Percentiles rank a stretch among this genome's conserved stretches.
Conservation (phyloP, 2,888 invertebrate genomes). For the Pilophorus perplexus region DNA sequence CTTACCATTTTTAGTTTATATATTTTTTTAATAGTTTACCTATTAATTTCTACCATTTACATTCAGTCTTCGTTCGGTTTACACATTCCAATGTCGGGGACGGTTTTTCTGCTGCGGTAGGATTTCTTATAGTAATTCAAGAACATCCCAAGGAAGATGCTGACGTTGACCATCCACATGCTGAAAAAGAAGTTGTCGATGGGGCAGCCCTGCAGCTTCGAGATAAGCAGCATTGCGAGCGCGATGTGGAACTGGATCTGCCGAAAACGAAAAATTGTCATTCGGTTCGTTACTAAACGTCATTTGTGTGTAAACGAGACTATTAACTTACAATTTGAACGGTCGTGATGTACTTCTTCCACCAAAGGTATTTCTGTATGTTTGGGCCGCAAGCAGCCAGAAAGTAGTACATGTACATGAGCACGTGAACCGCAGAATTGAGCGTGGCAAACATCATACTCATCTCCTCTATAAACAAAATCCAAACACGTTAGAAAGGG, state of each 20-base stretch:
- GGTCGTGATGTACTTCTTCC: constrained; percentile 87
- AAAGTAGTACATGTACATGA: constrained; percentile 91
- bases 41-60: too few species aligned
- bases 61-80: too few species aligned
- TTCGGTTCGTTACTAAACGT: too few species aligned
- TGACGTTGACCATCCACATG: constrained; percentile 58
- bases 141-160: constrained; percentile 61
- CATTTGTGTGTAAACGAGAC: not conserved
- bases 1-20: too few species aligned
- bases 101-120: constrained; percentile 52
- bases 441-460: constrained; percentile 53
- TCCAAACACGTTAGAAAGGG: not conserved
- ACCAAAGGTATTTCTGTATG: constrained; percentile 88
- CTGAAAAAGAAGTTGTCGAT: constrained; percentile 58
- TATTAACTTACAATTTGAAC: constrained; percentile 70
- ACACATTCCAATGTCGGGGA: too few species aligned
- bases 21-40: too few species aligned
- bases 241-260: constrained; percentile 59
- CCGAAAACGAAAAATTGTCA: not conserved
- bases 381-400: constrained; percentile 83
- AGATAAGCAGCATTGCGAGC: constrained; percentile 61
- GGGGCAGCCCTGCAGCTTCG: constrained; percentile 58
- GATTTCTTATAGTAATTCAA: constrained; percentile 60
- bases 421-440: constrained; percentile 84
- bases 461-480: constrained; percentile 41